phyloP scores from a whole-genome alignment of 2,113 vertebrate genomes.

The Sylvilagus bachmani region DNA sequence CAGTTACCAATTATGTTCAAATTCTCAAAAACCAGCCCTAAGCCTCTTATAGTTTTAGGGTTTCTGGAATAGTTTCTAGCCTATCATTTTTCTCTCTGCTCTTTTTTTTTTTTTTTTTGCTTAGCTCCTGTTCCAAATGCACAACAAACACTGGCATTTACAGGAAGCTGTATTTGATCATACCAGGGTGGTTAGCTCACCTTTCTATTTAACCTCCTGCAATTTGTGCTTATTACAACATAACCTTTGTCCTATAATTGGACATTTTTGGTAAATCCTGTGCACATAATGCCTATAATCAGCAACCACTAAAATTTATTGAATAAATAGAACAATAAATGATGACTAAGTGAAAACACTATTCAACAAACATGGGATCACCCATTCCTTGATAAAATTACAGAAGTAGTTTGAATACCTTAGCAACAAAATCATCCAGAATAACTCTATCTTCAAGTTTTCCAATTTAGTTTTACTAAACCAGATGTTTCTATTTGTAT shows the following conservation, averaged over 20 bases:
- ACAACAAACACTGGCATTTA: background rate
- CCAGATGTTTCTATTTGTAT: background rate
- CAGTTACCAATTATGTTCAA: background rate
- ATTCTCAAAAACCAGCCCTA: background rate
- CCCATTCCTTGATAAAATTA: slow-evolving; percentile 22
- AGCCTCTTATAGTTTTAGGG: background rate
- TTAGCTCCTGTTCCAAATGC: background rate
- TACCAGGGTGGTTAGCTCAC: background rate
- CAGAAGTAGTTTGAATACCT: background rate
- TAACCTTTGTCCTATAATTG: background rate
- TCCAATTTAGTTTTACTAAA: background rate
- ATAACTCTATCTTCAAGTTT: background rate
- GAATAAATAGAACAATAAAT: slow-evolving; percentile 1
- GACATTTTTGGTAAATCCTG: background rate
- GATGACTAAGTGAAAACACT: slow-evolving; percentile 23
- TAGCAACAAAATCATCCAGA: background rate
- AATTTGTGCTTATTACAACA: background rate
- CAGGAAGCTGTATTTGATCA: background rate
- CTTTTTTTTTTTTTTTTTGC: background rate
- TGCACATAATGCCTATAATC: background rate
- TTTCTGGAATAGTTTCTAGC: background rate
- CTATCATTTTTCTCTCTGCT: background rate
- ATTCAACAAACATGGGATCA: background rate
- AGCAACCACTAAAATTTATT: background rate
- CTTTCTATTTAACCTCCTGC: background rate